phyloP scores from a whole-genome alignment of 1,140 invertebrate genomes.

The Trichogramma pretiosum region DNA sequence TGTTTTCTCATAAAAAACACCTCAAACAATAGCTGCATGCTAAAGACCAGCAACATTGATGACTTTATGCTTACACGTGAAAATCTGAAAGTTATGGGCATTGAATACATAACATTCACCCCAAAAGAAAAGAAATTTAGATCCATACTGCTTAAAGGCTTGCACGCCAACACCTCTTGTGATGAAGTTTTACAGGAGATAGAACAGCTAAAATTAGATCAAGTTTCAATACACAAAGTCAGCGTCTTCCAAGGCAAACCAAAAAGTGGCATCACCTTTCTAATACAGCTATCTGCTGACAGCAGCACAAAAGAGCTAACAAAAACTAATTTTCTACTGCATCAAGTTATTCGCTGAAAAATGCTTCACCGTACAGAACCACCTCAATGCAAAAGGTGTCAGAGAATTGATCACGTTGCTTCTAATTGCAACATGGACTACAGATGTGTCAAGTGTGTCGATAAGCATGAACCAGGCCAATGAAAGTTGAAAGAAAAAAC shows the following conservation, averaged over 20 bases:
- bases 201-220: neutral
- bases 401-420: conserved; percentile 11
- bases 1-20: too few relatives aligned
- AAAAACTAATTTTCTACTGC: neutral
- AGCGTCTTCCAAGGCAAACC: conserved; percentile 7
- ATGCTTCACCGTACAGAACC: conserved; percentile 1
- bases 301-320: neutral
- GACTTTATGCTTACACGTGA: too few relatives aligned
- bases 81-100: too few relatives aligned
- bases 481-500: neutral
- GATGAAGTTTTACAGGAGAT: conserved; percentile 7
- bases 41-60: too few relatives aligned
- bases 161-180: conserved; percentile 7
- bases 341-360: conserved; percentile 10
- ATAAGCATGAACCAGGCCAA: conserved; percentile 12
- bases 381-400: conserved; percentile 15
- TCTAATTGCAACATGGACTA: conserved; percentile 14
- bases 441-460: conserved; percentile 19
- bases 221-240: conserved; percentile 5
- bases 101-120: conserved; percentile 12
- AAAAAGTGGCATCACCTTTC: neutral
- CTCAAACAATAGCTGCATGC: too few relatives aligned
- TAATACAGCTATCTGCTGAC: conserved; percentile 1
- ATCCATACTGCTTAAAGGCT: conserved; percentile 17
- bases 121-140: conserved; percentile 6